Base-by-base conservation (phyloP, 2,113 vertebrate species). In the Mellivora capensis region DNA sequence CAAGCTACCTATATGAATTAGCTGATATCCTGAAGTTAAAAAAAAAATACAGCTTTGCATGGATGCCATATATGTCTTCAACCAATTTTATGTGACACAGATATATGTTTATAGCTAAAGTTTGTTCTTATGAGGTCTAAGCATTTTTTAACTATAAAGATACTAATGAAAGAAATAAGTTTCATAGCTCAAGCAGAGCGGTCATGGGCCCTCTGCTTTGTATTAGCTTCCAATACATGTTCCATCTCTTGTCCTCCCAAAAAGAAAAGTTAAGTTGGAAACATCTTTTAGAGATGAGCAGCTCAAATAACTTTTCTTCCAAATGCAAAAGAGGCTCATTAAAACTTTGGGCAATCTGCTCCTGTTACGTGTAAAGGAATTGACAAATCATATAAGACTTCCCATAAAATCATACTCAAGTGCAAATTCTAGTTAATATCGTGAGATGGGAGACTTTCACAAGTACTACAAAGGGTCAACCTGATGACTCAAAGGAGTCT, bases 221-320 rank as follows among this genome's bases (percentile, higher is more conserved):
- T 94, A 97, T 98, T 98, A 98, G 69, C 94, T 98, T 97, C 97
- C 96, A 98, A 98, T 97, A 97, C 52, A 98, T 97, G 97, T 98
- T 87, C 86, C 93, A 97, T 97, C 96, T 91, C 93, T 97, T 96
- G 69, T 74, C 94, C 88, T 97, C 47, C 97, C 76, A 97, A 91
- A 97, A 97, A 93, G 47, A 96, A 97, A 97, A 47, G 0, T 0
- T 0, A 76, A 71, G 61, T 29, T 95, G 90, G 76, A 97, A 98
- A 96, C 27, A 82, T 82, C 86, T 85, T 96, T 94, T 91, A 93
- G 87, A 98, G 88, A 97, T 72, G 42, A 96, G 69, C 92, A 91
- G 90, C 64, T 96, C 77, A 98, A 97, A 97, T 96, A 93, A 95
- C 64, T 10, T 92, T 92, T 96, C 94, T 98, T n/a, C 90, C 81